Percentiles rank a stretch among this genome's conserved stretches.
Conservation (phyloP, 2,888 invertebrate genomes). For the Atherix ibis region DNA sequence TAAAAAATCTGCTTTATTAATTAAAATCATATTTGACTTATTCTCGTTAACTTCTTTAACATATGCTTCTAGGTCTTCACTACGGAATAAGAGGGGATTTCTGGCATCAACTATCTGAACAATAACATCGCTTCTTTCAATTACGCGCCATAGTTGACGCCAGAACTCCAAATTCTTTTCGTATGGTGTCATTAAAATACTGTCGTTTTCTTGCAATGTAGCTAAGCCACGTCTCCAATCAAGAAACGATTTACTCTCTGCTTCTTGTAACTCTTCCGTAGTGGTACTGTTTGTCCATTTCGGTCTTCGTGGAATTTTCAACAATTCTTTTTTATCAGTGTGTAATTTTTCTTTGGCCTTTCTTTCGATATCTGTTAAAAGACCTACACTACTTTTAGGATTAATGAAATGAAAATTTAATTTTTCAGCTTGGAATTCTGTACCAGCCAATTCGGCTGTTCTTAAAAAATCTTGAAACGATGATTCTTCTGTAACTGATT, state of each 20-base stretch:
- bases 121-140: constrained; percentile 89
- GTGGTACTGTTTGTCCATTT: constrained; percentile 60
- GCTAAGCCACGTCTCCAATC: constrained; percentile 81
- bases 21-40: constrained; percentile 67
- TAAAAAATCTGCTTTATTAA: constrained; percentile 93
- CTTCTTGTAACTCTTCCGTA: constrained; percentile 59
- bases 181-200: constrained; percentile 82
- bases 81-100: constrained; percentile 86
- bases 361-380: constrained; percentile 44
- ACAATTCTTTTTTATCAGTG: constrained; percentile 40
- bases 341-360: constrained; percentile 37
- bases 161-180: constrained; percentile 96
- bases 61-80: constrained; percentile 79
- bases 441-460: constrained; percentile 86
- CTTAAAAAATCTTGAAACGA: constrained; percentile 91
- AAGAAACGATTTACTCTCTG: constrained; percentile 72
- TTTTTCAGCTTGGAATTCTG: constrained; percentile 86
- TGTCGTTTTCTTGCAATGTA: constrained; percentile 58
- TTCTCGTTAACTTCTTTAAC: constrained; percentile 55
- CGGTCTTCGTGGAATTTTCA: constrained; percentile 79
- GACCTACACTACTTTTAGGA: constrained; percentile 40
- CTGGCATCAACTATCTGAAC: constrained; percentile 93
- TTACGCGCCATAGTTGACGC: constrained; percentile 96
- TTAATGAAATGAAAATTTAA: constrained; percentile 65
- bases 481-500: constrained; percentile 90